Evolutionary conservation across 2,797 vertebrate genomes (phyloP).

Genomic region (Gymnopithys bicolor): DNA sequence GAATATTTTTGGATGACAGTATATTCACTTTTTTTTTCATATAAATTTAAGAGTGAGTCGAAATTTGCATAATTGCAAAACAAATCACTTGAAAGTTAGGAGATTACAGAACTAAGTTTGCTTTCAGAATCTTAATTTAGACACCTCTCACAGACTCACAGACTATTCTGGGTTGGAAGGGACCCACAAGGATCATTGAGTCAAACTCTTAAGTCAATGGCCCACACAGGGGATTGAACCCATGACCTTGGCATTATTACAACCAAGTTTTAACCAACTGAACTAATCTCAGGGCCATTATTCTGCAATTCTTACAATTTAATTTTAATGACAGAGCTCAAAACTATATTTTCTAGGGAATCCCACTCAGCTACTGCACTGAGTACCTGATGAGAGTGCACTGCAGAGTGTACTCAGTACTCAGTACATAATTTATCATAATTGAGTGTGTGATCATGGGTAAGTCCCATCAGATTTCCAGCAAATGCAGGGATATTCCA

Average conservation of each 20-base stretch:
- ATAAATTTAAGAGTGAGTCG: not conserved
- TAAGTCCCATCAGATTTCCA: not conserved
- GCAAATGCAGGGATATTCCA: not conserved
- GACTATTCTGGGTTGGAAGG: too few species aligned
- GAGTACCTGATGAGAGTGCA: not conserved
- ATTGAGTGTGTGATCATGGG: not conserved
- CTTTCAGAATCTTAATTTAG: not conserved
- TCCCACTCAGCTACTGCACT: not conserved
- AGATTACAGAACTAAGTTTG: not conserved
- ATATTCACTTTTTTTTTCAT: not conserved
- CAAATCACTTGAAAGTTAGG: not conserved
- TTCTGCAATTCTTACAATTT: not conserved
- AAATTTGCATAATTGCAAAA: not conserved
- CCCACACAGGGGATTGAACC: too few species aligned
- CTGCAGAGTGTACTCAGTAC: not conserved
- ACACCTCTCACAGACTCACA: not conserved
- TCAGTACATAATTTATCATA: not conserved
- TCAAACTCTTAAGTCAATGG: too few species aligned
- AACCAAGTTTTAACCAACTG: too few species aligned
- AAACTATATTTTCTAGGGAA: not conserved
- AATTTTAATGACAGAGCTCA: not conserved
- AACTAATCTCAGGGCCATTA: too few species aligned
- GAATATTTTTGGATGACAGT: not conserved
- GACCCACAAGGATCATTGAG: too few species aligned
- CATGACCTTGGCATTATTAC: too few species aligned